Base-by-base conservation (phyloP, 2,888 invertebrate species). In the Silvanus unidentatus region DNA sequence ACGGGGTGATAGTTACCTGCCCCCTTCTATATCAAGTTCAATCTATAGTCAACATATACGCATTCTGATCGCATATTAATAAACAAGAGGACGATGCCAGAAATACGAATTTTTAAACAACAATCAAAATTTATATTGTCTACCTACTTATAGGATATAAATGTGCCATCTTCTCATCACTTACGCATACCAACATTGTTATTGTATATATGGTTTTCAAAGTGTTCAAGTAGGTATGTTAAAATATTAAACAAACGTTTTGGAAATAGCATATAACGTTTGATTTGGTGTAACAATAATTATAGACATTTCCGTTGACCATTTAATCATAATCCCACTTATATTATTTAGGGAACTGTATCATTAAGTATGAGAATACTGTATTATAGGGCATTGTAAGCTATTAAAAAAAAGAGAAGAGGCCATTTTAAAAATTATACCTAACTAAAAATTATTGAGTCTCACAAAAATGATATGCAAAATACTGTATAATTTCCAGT, bases 401-500 rank as follows among this genome's bases (percentile, higher is more conserved):
- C 50, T 57, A 54, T 59, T 57, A 58, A 55, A 59, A 60, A 63
- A 64, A 65, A 63, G 59, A 64, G 60, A 63, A 56, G 48, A 56
- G 62, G 55, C 60, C 60, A 64, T 65, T 68, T 68, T 62, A 54
- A 55, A 70, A 68, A 70, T 70, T 69, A 69, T 68, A 68, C 62
- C 66, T 56, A 62, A 62, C 60, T 58, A 59, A 60, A 66, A 71
- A 70, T 68, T 66, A 69, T 67, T 67, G 63, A 64, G 64, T 65
- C 66, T 67, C 64, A 59, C 58, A 62, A 66, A 69, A 69, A 69
- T 68, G 66, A 69, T 71, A 71, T 70, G 69, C 70, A 70, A 70
- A 71, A 69, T 57, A 63, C 63, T 61, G 62, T 67, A 62, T 69
- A 71, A 70, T 69, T 71, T 69, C n/a, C 50, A 63, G 64, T 63